Evolutionary conservation across 1,140 invertebrate genomes (phyloP), one percentile per base, ranked within the genome.

Genomic region (Aphelenchoides besseyi): DNA sequence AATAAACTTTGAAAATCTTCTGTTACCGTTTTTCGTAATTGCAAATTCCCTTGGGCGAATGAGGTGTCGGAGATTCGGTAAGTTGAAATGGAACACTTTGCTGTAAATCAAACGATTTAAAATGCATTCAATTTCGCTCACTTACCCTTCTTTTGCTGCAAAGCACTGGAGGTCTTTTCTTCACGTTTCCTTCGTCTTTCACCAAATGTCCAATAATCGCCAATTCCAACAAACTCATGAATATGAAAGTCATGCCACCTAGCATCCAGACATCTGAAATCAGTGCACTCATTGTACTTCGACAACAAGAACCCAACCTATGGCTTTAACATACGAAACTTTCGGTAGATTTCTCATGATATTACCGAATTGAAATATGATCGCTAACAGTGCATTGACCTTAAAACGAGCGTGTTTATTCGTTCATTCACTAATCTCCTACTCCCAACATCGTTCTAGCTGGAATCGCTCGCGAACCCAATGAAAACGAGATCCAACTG

Each of bases 281-380:
- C 26, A 8, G 16, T 16, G 30, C 5, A 5, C 16, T 66, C 18
- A 8, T 8, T 52, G 62, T 18, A 66, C 62, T 18, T 61, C 41
- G 16, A n/a, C 16, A 61, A 16, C 5, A 68, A 68, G 5, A 70
- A 68, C 3, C n/a, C 3, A 75, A 61, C 75, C 32, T 12, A 55
- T 16, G 32, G 79, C 80, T 70, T 81, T 81, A 41, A 82, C 71
- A 70, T 73, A 81, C n/a, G 79, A 81, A 32, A 81, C 79, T 35
- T 78, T 72, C 18, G 79, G 79, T 36, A 81, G 64, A 59, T 81
- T 80, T 52, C 80, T 67, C 82, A 83, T 84, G 37, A 83, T 84
- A 36, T 84, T 83, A 16, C 82, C 82, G 59, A 83, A 83, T 69
- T 84, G 82, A 54, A 83, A 84, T 9, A 83, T 83, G 78, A 83